Conservation (phyloP, 2,797 vertebrate species). For the Arctocebus calabarensis region DNA sequence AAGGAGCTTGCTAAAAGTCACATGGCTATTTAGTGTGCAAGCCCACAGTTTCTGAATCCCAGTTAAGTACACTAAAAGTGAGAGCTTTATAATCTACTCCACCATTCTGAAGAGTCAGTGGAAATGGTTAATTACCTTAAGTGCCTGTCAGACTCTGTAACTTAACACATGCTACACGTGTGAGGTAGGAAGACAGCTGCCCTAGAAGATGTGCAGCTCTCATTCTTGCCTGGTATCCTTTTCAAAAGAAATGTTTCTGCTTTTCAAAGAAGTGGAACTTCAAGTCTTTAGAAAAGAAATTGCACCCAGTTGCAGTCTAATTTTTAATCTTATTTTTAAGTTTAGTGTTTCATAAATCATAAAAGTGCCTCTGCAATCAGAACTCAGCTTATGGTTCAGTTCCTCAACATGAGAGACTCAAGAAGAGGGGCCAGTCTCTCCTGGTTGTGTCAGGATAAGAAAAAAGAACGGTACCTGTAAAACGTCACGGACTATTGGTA, state of each 20-base stretch:
- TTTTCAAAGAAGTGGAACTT: background rate
- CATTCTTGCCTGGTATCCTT: background rate
- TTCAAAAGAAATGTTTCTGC: background rate
- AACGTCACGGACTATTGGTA: background rate
- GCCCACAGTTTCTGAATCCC: background rate
- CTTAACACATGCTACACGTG: background rate
- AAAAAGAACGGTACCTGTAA: background rate
- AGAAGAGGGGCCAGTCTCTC: no score
- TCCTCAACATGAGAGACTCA: background rate
- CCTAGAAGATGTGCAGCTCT: background rate
- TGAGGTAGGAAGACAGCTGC: background rate
- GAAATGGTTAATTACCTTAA: constrained; percentile 34
- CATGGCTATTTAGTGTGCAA: background rate
- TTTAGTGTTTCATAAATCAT: background rate
- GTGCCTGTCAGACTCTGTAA: background rate
- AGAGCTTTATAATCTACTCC: background rate
- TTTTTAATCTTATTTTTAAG: background rate
- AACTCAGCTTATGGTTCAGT: background rate
- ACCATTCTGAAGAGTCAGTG: background rate
- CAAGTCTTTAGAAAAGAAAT: background rate
- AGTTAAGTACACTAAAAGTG: background rate
- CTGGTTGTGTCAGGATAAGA: no score
- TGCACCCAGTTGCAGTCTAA: background rate
- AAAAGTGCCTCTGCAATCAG: background rate
- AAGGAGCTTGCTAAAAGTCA: background rate